Conservation (phyloP, 2,888 invertebrate genomes). For the Ashinkailepas kermadecensis region DNA sequence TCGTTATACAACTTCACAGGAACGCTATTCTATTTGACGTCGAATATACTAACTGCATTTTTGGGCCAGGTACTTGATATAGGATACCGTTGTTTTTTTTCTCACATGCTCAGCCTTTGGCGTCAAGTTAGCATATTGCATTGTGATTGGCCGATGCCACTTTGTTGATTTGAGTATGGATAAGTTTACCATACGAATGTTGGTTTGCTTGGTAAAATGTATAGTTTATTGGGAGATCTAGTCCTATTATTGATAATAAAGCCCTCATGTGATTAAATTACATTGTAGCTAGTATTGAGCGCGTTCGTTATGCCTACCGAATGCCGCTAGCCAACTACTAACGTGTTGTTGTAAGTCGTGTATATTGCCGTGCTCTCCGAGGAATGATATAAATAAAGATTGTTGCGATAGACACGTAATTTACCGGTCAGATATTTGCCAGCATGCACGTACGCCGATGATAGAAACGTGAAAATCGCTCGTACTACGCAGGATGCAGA, state of each 20-base stretch:
- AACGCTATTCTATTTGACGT: constrained; percentile 4
- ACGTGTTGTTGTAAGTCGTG: constrained; percentile 7
- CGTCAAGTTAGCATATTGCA: neutral
- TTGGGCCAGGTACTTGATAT: constrained; percentile 12
- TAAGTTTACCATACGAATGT: neutral
- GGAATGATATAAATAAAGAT: constrained; percentile 17
- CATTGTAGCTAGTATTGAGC: neutral
- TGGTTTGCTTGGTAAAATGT: neutral
- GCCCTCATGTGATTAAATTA: neutral
- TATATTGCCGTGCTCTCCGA: constrained; percentile 12
- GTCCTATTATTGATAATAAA: constrained; percentile 4
- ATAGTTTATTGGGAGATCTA: constrained; percentile 6
- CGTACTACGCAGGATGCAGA: too few species aligned
- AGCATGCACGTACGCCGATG: too few species aligned
- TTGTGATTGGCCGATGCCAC: neutral
- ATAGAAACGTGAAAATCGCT: too few species aligned
- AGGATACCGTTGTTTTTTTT: neutral
- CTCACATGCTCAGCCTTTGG: neutral
- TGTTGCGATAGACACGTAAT: neutral
- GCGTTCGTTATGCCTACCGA: neutral
- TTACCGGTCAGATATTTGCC: neutral
- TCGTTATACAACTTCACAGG: neutral
- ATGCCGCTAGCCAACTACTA: constrained; percentile 13
- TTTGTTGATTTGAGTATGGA: neutral
- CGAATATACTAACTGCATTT: constrained; percentile 7